Evolutionary conservation across 2,888 invertebrate species (phyloP).

Genomic region (Mimachlamys varia): DNA sequence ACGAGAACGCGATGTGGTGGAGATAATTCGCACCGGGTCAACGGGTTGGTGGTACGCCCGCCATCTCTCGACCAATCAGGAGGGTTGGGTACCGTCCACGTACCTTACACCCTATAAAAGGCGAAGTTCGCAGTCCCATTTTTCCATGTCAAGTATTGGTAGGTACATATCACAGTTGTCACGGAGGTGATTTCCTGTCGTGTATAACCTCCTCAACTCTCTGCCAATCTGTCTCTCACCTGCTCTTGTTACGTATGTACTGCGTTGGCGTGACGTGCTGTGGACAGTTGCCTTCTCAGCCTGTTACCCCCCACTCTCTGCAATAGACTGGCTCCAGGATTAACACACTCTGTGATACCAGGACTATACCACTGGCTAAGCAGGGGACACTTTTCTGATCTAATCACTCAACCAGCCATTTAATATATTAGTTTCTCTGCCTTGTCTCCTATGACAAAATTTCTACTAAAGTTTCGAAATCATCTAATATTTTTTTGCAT

Average conservation of each 20-base stretch:
- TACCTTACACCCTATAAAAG: conserved; percentile 85
- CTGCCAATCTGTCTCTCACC: background rate
- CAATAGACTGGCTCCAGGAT: background rate
- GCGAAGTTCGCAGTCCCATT: conserved; percentile 62
- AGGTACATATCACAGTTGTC: conserved; percentile 41
- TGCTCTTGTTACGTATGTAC: conserved; percentile 17
- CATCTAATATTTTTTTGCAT: background rate
- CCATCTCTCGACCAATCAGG: conserved; percentile 84
- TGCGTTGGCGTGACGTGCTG: conserved; percentile 25
- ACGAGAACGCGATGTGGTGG: conserved; percentile 94
- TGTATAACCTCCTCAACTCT: conserved; percentile 28
- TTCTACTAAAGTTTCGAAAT: background rate
- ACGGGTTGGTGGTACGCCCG: conserved; percentile 99
- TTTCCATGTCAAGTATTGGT: conserved; percentile 70
- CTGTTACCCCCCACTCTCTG: conserved; percentile 12
- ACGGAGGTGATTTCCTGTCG: background rate
- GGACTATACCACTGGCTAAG: background rate
- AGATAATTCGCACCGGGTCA: conserved; percentile 95
- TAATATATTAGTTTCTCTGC: background rate
- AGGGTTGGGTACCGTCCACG: conserved; percentile 96
- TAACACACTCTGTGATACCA: conserved; percentile 5
- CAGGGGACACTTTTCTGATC: background rate
- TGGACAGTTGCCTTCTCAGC: conserved; percentile 23
- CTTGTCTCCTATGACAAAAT: background rate
- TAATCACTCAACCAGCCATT: background rate